Percentiles rank a stretch among this genome's conserved stretches.
Conservation (phyloP, 2,888 invertebrate species). For the Taphrorychus bicolor region DNA sequence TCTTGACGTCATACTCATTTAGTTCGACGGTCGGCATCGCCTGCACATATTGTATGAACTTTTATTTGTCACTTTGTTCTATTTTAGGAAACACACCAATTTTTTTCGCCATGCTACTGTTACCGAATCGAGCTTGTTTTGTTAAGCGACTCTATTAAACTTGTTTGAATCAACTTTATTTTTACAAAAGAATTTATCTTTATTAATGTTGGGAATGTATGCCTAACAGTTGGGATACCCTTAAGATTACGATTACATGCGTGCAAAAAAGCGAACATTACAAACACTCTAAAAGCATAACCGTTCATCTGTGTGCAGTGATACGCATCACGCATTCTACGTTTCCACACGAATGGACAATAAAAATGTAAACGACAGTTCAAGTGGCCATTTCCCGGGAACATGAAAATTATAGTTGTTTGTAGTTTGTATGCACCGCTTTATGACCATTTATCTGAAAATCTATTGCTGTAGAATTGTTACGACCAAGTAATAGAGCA, state of each 20-base stretch:
- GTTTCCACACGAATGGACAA: neutral
- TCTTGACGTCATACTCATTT: conserved; percentile 1
- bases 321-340: neutral
- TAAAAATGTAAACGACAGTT: conserved; percentile 9
- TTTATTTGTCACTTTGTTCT: neutral
- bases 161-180: too few species aligned
- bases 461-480: neutral
- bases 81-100: neutral
- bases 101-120: neutral
- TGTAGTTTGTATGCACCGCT: neutral
- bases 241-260: too few species aligned
- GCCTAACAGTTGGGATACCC: too few species aligned
- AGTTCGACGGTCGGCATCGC: neutral
- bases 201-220: too few species aligned
- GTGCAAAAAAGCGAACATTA: too few species aligned
- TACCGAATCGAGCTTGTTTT: too few species aligned
- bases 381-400: neutral
- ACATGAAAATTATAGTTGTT: conserved; percentile 6
- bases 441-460: neutral
- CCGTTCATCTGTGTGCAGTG: too few species aligned
- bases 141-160: too few species aligned
- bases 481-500: neutral
- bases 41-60: neutral
- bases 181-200: too few species aligned
- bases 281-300: neutral